Conservation (phyloP, 1,140 invertebrate species). For the Halesus radiatus region DNA sequence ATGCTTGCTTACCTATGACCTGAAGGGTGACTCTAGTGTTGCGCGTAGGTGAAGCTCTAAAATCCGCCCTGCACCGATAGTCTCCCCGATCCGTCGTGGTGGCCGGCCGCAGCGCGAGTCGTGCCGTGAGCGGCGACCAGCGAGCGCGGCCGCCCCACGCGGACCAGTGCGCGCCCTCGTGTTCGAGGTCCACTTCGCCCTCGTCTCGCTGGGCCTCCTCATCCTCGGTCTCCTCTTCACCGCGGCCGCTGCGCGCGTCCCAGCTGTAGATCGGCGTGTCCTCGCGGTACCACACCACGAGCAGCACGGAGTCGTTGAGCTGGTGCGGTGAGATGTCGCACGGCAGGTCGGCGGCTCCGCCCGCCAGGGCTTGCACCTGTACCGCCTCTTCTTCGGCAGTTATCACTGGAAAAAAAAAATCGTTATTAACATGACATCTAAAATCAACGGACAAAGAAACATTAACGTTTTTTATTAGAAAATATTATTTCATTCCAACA, state of each 20-base stretch:
- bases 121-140: slow-evolving; percentile 45
- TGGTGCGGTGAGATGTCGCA: slow-evolving; percentile 72
- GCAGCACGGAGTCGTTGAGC: slow-evolving; percentile 69
- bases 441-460: no score
- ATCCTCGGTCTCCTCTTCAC: slow-evolving; percentile 3
- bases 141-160: slow-evolving; percentile 35
- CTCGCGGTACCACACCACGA: slow-evolving; percentile 75
- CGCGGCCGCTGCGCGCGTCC: slow-evolving; percentile 43
- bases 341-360: slow-evolving; percentile 71
- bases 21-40: slow-evolving; percentile 51
- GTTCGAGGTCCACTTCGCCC: not conserved
- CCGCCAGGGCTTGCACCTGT: slow-evolving; percentile 65
- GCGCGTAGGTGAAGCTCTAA: slow-evolving; percentile 50
- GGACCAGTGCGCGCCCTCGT: slow-evolving; percentile 51
- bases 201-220: slow-evolving; percentile 43
- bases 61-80: slow-evolving; percentile 53
- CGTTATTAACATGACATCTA: no score
- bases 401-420: slow-evolving; percentile 36
- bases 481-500: no score
- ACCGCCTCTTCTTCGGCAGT: slow-evolving; percentile 46
- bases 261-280: slow-evolving; percentile 74
- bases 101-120: slow-evolving; percentile 44
- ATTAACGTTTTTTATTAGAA: no score
- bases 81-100: slow-evolving; percentile 46
- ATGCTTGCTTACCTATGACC: slow-evolving; percentile 44